Evolutionary conservation across 2,888 invertebrate species (phyloP), one percentile per base, ranked within the genome.

Genomic region (Pristionchus entomophagus): DNA sequence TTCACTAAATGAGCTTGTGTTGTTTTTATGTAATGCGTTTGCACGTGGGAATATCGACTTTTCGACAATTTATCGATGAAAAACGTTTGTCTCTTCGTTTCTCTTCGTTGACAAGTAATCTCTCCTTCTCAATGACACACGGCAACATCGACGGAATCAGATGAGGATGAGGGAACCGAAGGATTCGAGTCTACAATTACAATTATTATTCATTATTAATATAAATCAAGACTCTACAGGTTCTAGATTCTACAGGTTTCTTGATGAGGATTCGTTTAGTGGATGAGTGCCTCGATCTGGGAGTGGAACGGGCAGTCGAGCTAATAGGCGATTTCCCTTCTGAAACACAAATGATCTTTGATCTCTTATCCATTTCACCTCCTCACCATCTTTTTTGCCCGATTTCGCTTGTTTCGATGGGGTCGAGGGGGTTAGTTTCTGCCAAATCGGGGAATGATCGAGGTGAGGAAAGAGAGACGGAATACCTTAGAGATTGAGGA

Each of bases 11-110:
- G n/a, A n/a, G n/a, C n/a, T n/a, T n/a, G n/a, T n/a, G n/a, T n/a
- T n/a, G n/a, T n/a, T n/a, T n/a, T n/a, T n/a, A n/a, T n/a, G n/a
- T n/a, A n/a, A n/a, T n/a, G n/a, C n/a, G n/a, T n/a, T n/a, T n/a
- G n/a, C n/a, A n/a, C n/a, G n/a, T n/a, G n/a, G n/a, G n/a, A n/a
- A n/a, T n/a, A n/a, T 59, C 59, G 59, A 17, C 65, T 69, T 69
- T 69, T 38, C 19, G 38, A 69, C 65, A 69, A 69, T 69, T 69
- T 69, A 69, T 69, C 65, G 65, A 69, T 69, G 32, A 35, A 38
- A 38, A 35, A 59, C 65, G 65, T 69, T 69, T 38, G 65, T 69
- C 65, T 69, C 38, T 69, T 69, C 65, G 65, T 69, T 38, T 69
- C 38, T 38, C 38, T 69, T 29, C 22, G 26, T 35, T 59, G 14